Evolutionary conservation across 2,113 vertebrate species (phyloP).

Genomic region (Xenopus laevis): DNA sequence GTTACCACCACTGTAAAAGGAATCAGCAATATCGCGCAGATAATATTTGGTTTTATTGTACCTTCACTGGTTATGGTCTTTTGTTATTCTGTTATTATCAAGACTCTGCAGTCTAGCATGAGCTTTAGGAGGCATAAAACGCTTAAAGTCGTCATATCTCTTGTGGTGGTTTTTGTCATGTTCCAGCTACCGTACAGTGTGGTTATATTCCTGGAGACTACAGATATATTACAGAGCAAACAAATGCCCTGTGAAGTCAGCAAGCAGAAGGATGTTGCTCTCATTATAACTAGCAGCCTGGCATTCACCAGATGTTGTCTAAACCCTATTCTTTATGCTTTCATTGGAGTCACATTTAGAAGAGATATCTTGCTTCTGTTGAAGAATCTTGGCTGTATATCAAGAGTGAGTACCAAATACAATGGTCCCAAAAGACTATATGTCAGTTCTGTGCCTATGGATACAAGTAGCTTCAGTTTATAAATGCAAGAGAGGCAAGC

Average conservation of each 20-base stretch:
- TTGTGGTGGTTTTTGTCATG: slow-evolving; percentile 78
- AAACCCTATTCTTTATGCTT: slow-evolving; percentile 86
- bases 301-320: slow-evolving; percentile 85
- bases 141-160: slow-evolving; percentile 74
- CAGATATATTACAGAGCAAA: slow-evolving; percentile 51
- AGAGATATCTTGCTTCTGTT: slow-evolving; percentile 71
- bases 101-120: slow-evolving; percentile 65
- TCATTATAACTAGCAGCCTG: slow-evolving; percentile 77
- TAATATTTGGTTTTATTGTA: slow-evolving; percentile 71
- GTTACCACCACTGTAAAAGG: slow-evolving; percentile 57
- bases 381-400: slow-evolving; percentile 50
- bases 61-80: slow-evolving; percentile 76
- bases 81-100: slow-evolving; percentile 74
- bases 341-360: slow-evolving; percentile 84
- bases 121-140: slow-evolving; percentile 71
- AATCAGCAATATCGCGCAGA: slow-evolving; percentile 63
- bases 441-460: not conserved
- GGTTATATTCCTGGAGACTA: slow-evolving; percentile 70
- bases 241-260: slow-evolving; percentile 62
- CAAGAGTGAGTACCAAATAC: fast-evolving
- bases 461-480: slow-evolving; percentile 24
- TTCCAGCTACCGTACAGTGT: slow-evolving; percentile 87
- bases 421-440: not conserved
- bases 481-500: not conserved
- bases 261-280: slow-evolving; percentile 61